Base-by-base conservation (phyloP, 2,113 vertebrate species). In the Numida meleagris region DNA sequence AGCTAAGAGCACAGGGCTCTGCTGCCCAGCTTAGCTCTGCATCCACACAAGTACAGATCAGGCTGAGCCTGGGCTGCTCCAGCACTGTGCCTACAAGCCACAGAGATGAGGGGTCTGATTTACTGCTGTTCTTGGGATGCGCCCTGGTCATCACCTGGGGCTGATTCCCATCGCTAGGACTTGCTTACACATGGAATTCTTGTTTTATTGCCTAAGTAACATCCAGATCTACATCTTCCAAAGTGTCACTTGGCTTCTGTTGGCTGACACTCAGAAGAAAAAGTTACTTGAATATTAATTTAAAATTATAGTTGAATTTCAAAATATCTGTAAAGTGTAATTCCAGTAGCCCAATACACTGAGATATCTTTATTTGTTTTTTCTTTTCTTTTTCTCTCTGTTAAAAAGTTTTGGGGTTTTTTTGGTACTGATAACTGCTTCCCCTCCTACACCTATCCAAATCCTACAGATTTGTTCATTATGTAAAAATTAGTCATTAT, bases 391-490 rank as follows among this genome's bases (percentile, higher is more conserved):
- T 45, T 24, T 40, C 82, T 61, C 29, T 5, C 20, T 8, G 58
- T 74, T 73, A 51, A 51, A 62, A 80, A 5, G 21, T 31, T 17
- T 8, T 11, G 23, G 3, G 0, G 0, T 1, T 12, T 51, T 59
- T 51, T 36, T 33, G 0, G 3, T 82, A 33, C 61, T 58, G 23
- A 67, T 83, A 94, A 33, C 8, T 25, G 3, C 68, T 77, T 80
- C 23, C 19, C 65, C 31, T 83, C 67, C 66, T 77, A 36, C 14
- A 8, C 8, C n/a, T n/a, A n/a, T n/a, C n/a, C n/a, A n/a, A n/a
- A n/a, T n/a, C 8, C 18, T 17, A n/a, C 10, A 66, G 31, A 63
- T 45, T 82, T 89, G 8, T 31, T 88, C 63, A 43, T 76, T 70
- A 80, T 16, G 61, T 16, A 58, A 8, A 71, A 90, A 53, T 16